Base-by-base conservation (phyloP, 2,797 vertebrate genomes). In the Smutsia gigantea region DNA sequence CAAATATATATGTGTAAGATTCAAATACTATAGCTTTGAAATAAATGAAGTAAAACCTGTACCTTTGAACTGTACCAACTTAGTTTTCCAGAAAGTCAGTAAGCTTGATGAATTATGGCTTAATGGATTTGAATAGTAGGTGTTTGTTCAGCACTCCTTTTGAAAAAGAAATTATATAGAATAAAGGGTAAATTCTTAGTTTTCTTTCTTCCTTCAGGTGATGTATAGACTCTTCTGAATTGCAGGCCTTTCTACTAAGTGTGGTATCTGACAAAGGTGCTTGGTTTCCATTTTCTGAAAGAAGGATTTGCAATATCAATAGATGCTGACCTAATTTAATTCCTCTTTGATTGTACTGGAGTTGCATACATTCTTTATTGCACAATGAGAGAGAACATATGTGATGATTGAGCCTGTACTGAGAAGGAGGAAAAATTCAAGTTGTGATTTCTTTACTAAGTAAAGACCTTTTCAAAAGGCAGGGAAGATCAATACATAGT, bases 401-500 rank as follows among this genome's bases (percentile, higher is more conserved):
- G 14, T 37, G 27, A 87, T 82, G 77, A 66, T 0, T 92, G n/a
- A 77, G 37, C 71, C 39, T 83, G 25, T 53, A 79, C 7, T 64
- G 63, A 90, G 7, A 68, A 51, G 55, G 27, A 81, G 53, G 29
- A 88, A 94, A 66, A 64, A 14, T 42, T 85, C 71, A 77, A 74
- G 13, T 92, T 85, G 17, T 68, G 34, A 82, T 92, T 89, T 94
- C n/a, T 94, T 11, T 92, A 79, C 53, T 81, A 87, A 95, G 59
- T 23, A 87, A 85, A 93, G n/a, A 39, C 9, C 21, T 78, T 77
- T 92, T 57, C 25, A 90, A 63, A 93, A 71, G n/a, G 4, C 29
- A 79, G 5, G 71, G 63, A 27, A 61, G 7, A 81, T 71, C 74
- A 91, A 37, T 39, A 79, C 4, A 75, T 55, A 53, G 19, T 42